Base-by-base conservation (phyloP, 2,797 vertebrate genomes). In the Siniperca undulata region DNA sequence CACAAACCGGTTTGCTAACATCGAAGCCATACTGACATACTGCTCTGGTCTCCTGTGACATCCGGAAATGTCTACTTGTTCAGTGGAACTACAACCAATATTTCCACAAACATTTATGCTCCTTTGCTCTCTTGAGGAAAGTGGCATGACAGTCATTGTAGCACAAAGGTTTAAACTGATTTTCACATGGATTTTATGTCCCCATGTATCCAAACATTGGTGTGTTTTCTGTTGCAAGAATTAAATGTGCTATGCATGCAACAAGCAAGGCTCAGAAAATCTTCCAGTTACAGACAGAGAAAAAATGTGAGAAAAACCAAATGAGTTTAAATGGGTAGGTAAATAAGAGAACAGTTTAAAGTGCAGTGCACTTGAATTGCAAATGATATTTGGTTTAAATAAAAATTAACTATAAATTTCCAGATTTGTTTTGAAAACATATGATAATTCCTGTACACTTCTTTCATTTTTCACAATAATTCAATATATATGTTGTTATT, bases 1-100 rank as follows among this genome's bases (percentile, higher is more conserved):
- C 44, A 83, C 65, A 78, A 81, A 78, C 50, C 10, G 0, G 74
- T 77, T 69, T 22, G n/a, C 65, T 53, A 24, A 48, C 46, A 52
- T 38, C 0, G 3, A 56, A 22, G 5, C 12, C 13, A n/a, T 67
- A 3, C 40, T 27, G 10, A 55, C 40, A 48, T 11, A 19, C 5
- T 24, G 59, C 1, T 5, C 53, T 55, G 16, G 44, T 10, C 44
- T 66, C 24, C 38, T 70, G 27, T 42, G 30, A 70, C 36, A 73
- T 56, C 34, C 58, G 42, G 7, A 7, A 50, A 52, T 36, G 12
- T 34, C 27, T 59, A 0, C 3, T 20, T 53, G 17, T 61, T 65
- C 9, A 56, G 7, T 30, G 40, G 52, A 74, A 40, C 48, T 5
- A n/a, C 22, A 61, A 70, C 22, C 14, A 30, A 22, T 52, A 36